Base-by-base conservation (phyloP, 2,888 invertebrate genomes). In the Drosophila nigricruria region DNA sequence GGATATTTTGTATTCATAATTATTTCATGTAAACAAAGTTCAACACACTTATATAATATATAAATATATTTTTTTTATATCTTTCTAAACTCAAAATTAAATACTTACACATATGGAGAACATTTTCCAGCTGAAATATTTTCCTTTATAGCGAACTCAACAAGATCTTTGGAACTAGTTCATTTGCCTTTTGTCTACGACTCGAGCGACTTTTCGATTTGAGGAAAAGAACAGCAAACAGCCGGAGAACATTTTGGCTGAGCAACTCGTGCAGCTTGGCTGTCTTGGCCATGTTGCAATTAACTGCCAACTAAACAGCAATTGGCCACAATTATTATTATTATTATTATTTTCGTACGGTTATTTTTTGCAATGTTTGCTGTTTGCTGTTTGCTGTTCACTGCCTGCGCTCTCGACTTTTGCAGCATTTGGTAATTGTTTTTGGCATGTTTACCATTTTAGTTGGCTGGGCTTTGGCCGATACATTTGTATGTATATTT, bases 241-340 rank as follows among this genome's bases (percentile, higher is more conserved):
- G 14, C 8, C 12, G 45, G 47, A 72, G 73, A 73, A 73, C 56
- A 52, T 68, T 64, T 73, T 45, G 36, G 38, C 16, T 10, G 57
- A 56, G 40, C 52, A 62, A 63, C 43, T 79, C 77, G 80, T 79
- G 80, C 79, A 74, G 50, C 71, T 32, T 52, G 38, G 38, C 42
- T 72, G 75, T 72, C 75, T 75, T 67, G 75, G 84, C 79, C 89
- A 82, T 87, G 90, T 89, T 87, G 90, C 88, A 90, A 88, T 90
- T 88, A 88, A 89, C 84, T 87, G 79, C 73, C 87, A 89, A 88
- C 86, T 89, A 89, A 89, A 79, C 86, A 89, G 81, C 90, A 87
- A 87, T 89, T 87, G 90, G 82, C 89, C 74, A 88, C 90, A 89
- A 90, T 90, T 88, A 88, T 88, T 84, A 80, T 86, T 88, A 83